Base-by-base conservation (phyloP, 2,113 vertebrate genomes). In the Raja brachyura region DNA sequence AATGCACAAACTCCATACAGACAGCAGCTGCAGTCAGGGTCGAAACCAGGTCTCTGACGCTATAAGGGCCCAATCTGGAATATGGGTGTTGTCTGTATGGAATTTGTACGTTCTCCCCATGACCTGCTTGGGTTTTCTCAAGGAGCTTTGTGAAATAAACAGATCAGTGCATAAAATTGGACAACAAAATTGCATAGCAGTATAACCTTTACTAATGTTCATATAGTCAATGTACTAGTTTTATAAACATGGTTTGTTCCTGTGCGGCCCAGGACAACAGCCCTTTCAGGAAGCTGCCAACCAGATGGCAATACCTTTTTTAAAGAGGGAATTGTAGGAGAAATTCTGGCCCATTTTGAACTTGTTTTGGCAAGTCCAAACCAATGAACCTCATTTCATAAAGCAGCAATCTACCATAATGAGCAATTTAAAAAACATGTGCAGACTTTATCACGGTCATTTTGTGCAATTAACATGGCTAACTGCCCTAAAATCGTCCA, bases 401-500 rank as follows among this genome's bases (percentile, higher is more conserved):
- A 92, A 54, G 68, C 90, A 73, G 68, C 18, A 92, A 73, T 73
- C 31, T 92, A 92, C 68, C 18, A 92, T 92, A 92, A 74, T 28
- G 66, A 92, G 90, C 66, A 73, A 73, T 92, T 92, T 73, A 73
- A 73, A 13, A 73, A 73, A 74, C 66, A 92, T 92, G 90, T 73
- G n/a, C 33, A 73, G 68, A 54, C 68, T 73, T 54, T 48, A 92
- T 39, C 25, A 28, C 3, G 39, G 68, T 48, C 90, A 92, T 92
- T 92, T 92, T 70, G 66, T 73, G 31, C 31, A 92, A 92, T 48
- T 73, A 73, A 74, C 48, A 92, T 9, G 0, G 70, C 28, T 92
- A 92, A 92, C 90, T 74, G 39, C 90, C 20, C 18, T 73, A 73
- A 73, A 28, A 92, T 92, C 73, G 68, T 92, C 90, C 70, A 92